These are phyloP conservation scores for Bovichtus variegatus DNA, from an alignment of 2,797 vertebrate genomes.

Conservation along the genomic window DNA sequence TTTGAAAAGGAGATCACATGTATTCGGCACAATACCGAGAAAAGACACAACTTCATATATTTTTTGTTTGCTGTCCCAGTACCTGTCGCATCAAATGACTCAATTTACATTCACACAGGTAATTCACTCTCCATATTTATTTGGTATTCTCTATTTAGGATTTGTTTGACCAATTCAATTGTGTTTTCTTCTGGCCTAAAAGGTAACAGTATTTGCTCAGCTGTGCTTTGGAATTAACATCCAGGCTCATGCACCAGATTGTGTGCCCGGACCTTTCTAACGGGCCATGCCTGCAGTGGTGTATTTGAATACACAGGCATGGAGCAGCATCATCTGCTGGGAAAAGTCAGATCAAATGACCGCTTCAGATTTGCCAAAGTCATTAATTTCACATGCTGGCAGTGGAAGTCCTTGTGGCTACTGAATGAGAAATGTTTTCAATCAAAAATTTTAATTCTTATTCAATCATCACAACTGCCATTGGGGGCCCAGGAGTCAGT, in stretches of 20 bases:
- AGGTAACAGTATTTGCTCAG: constrained; percentile 76
- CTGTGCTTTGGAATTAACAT: constrained; percentile 71
- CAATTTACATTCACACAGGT: constrained; percentile 13
- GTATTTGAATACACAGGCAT: constrained; percentile 64
- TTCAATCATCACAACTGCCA: constrained; percentile 60
- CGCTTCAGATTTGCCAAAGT: constrained; percentile 70
- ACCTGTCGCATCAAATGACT: constrained; percentile 18
- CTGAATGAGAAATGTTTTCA: constrained; percentile 69
- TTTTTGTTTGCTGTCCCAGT: not conserved
- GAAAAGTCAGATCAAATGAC: constrained; percentile 78
- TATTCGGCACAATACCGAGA: not conserved
- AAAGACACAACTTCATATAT: not conserved
- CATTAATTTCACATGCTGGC: constrained; percentile 79
- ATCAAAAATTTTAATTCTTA: constrained; percentile 66
- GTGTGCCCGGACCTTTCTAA: constrained; percentile 57
- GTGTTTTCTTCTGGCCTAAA: constrained; percentile 59
- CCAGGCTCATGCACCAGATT: constrained; percentile 65
- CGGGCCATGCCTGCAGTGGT: constrained; percentile 57
- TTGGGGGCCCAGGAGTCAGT: constrained; percentile 39
- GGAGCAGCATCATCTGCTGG: constrained; percentile 62
- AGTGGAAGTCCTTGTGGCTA: constrained; percentile 54
- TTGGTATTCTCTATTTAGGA: constrained; percentile 52
- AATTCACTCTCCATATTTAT: constrained; percentile 37
- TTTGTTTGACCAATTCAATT: constrained; percentile 59
- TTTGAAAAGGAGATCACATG: not conserved